These are phyloP conservation scores for Triops cancriformis DNA, from an alignment of 1,140 invertebrate species.

Conservation along the genomic window DNA sequence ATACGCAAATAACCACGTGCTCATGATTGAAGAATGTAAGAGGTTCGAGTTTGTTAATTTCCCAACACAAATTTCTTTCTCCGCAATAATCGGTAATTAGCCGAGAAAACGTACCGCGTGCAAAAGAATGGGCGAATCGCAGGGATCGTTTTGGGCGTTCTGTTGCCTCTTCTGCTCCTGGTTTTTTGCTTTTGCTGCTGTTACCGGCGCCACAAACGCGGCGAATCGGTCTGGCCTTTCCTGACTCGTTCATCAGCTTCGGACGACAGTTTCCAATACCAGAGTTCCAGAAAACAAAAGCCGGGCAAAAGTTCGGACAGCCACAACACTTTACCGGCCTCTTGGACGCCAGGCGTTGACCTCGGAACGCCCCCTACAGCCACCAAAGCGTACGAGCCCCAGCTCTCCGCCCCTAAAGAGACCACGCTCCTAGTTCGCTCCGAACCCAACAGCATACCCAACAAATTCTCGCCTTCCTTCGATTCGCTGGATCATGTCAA, in stretches of 20 bases:
- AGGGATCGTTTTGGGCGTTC: slow-evolving; percentile 42
- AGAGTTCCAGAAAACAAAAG: neutral
- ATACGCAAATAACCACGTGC: neutral
- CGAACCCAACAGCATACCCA: neutral
- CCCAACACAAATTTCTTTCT: neutral
- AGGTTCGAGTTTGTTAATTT: neutral
- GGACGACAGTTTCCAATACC: neutral
- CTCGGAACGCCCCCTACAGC: neutral
- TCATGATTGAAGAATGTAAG: neutral
- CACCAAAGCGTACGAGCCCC: neutral
- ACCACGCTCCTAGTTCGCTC: neutral
- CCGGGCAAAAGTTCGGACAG: slow-evolving; percentile 1
- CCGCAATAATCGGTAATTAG: slow-evolving; percentile 31
- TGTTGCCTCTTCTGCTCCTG: slow-evolving; percentile 45
- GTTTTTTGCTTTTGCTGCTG: slow-evolving; percentile 35
- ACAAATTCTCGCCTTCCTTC: neutral
- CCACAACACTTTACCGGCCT: neutral
- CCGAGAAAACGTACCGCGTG: slow-evolving; percentile 30
- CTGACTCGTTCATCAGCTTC: slow-evolving; percentile 21
- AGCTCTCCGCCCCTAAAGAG: neutral
- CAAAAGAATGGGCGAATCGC: slow-evolving; percentile 39
- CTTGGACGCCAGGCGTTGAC: neutral
- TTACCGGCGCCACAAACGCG: slow-evolving; percentile 24
- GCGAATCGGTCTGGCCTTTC: slow-evolving; percentile 17
- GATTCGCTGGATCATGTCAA: slow-evolving; percentile 16